Evolutionary conservation across 2,888 invertebrate species (phyloP), one percentile per base, ranked within the genome.

Genomic region (Parnassius smintheus): DNA sequence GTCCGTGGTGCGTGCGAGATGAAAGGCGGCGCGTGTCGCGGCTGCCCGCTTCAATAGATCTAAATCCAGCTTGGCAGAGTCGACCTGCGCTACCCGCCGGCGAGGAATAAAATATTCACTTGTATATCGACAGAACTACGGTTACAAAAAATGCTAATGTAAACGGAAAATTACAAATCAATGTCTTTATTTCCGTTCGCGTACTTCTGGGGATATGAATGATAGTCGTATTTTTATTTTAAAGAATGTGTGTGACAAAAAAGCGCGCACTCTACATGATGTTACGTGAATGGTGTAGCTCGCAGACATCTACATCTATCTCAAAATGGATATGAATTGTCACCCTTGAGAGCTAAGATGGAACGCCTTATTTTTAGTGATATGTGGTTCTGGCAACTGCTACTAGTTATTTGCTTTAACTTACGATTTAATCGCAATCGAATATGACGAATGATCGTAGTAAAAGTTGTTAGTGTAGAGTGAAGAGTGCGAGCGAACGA

Each of bases 31-130:
- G 49, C 4, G 49, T 13, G 49, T 8, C 13, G 13, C 49, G 49
- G 49, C 49, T 11, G 42, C 57, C 11, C 11, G 8, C 18, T 42
- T 49, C 57, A 42, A 18, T 9, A 22, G 58, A 49, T 58, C 58
- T 58, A 58, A 58, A 58, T 58, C 51, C 58, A 58, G 58, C 58
- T 42, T 58, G 58, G 61, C 55, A 61, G 61, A 13, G 25, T 22
- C 35, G 48, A 25, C n/a, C 55, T 3, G 9, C 22, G 48, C 41
- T 45, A 55, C 54, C 54, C 48, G 50, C 11, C 42, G 13, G 35
- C 49, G 49, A 9, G 46, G n/a, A 13, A 9, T 18, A 9, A 13
- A 12, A n/a, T 11, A 49, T 13, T 9, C n/a, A 13, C 9, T 13
- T n/a, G 8, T 13, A 13, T 2, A 13, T 13, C 8, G 18, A 49